Conservation (phyloP, 1,140 invertebrate species). For the Brachionus asplanchnoidis region DNA sequence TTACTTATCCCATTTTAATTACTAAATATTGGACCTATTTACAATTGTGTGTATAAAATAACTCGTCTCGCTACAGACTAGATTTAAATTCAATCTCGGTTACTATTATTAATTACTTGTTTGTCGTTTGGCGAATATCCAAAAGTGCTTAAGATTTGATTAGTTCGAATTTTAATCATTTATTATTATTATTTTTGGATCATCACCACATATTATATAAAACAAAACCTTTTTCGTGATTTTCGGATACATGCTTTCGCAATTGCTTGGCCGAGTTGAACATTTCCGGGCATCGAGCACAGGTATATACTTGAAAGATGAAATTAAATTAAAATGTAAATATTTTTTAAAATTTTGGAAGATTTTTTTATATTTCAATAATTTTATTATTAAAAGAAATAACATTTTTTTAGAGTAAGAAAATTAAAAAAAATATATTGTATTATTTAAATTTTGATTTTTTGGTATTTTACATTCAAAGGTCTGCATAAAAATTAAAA, state of each 20-base stretch:
- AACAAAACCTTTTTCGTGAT: slow-evolving; percentile 42
- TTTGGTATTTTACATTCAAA: no score
- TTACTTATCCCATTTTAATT: not conserved
- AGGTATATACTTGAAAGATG: slow-evolving; percentile 33
- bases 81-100: not conserved
- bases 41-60: not conserved
- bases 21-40: slow-evolving; percentile 2
- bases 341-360: not conserved
- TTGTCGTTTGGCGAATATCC: not conserved
- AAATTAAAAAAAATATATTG: no score
- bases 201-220: slow-evolving; percentile 41
- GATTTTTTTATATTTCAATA: not conserved
- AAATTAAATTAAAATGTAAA: not conserved
- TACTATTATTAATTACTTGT: slow-evolving; percentile 30
- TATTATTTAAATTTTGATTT: no score
- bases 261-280: slow-evolving; percentile 34
- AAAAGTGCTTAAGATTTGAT: not conserved
- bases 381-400: no score
- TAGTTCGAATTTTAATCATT: not conserved
- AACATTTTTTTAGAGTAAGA: no score
- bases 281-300: slow-evolving; percentile 39
- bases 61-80: not conserved
- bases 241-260: slow-evolving; percentile 38
- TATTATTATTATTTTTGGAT: not conserved
- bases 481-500: no score